Evolutionary conservation across 2,113 vertebrate genomes (phyloP).

Genomic region (Rhynchomys soricoides): DNA sequence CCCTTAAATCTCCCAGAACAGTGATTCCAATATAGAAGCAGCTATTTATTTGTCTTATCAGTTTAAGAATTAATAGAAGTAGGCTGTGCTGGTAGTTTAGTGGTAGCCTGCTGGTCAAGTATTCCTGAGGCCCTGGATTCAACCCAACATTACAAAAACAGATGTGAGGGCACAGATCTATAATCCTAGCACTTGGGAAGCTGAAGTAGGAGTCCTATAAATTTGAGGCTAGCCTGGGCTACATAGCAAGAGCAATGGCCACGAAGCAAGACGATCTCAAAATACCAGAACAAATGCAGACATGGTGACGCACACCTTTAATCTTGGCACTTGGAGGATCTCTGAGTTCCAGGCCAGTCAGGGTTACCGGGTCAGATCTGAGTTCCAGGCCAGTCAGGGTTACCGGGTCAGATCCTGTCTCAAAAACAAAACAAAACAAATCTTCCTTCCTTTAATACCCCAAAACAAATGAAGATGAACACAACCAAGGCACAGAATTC

Average conservation of each 20-base stretch:
- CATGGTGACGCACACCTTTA: background rate
- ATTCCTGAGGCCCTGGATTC: background rate
- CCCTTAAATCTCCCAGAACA: background rate
- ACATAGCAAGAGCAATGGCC: background rate
- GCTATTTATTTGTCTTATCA: constrained; percentile 18
- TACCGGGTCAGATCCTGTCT: background rate
- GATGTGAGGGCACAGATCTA: background rate
- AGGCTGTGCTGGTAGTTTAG: background rate
- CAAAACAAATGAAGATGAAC: background rate
- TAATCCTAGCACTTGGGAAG: background rate
- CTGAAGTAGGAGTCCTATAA: background rate
- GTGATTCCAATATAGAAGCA: background rate
- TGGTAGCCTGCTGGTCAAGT: background rate
- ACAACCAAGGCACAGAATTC: background rate
- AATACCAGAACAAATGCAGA: background rate
- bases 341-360: background rate
- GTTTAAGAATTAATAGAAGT: background rate
- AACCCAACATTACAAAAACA: background rate
- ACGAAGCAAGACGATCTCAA: background rate
- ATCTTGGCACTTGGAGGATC: background rate
- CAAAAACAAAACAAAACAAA: background rate
- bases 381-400: background rate
- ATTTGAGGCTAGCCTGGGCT: background rate
- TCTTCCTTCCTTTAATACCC: background rate
- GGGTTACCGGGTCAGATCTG: background rate